phyloP scores from a whole-genome alignment of 1,140 invertebrate genomes.

The Hyphantria cunea region DNA sequence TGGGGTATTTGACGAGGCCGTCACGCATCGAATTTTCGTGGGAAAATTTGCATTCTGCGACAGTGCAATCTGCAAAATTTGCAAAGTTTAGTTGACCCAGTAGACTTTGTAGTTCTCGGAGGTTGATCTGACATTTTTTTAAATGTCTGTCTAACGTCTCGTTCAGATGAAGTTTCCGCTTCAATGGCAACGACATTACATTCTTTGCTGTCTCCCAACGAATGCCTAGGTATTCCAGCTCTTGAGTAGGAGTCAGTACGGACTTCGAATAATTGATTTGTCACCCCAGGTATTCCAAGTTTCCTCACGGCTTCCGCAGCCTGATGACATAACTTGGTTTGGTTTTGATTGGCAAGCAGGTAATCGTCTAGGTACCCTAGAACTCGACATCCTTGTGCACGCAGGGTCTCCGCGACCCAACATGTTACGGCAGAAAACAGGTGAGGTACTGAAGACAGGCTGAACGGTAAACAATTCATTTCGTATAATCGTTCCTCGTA shows the following conservation, averaged over 20 bases:
- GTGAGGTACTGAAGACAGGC: no score
- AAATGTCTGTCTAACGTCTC: no score
- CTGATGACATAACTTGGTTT: slow-evolving; percentile 19
- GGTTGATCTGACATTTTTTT: slow-evolving; percentile 30
- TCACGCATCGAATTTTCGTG: slow-evolving; percentile 32
- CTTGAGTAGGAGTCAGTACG: slow-evolving; percentile 34
- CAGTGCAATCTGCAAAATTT: slow-evolving; percentile 67
- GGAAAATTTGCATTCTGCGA: slow-evolving; percentile 35
- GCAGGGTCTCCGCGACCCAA: no score
- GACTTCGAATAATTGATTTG: slow-evolving; percentile 34
- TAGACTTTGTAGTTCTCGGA: background rate
- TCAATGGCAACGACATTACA: no score
- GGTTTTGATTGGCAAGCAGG: no score
- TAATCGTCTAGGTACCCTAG: slow-evolving; percentile 40
- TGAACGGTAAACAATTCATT: no score
- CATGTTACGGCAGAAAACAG: no score
- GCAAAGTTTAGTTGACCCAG: slow-evolving; percentile 61
- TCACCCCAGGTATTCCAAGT: slow-evolving; percentile 33
- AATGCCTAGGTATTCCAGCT: slow-evolving; percentile 30
- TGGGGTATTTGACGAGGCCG: background rate
- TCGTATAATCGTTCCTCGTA: no score
- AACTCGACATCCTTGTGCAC: no score
- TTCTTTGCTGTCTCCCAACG: no score
- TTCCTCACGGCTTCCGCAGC: slow-evolving; percentile 23
- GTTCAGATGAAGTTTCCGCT: no score